Conservation (phyloP, 64 coral and sea anemone species). For the Pocillopora verrucosa region DNA sequence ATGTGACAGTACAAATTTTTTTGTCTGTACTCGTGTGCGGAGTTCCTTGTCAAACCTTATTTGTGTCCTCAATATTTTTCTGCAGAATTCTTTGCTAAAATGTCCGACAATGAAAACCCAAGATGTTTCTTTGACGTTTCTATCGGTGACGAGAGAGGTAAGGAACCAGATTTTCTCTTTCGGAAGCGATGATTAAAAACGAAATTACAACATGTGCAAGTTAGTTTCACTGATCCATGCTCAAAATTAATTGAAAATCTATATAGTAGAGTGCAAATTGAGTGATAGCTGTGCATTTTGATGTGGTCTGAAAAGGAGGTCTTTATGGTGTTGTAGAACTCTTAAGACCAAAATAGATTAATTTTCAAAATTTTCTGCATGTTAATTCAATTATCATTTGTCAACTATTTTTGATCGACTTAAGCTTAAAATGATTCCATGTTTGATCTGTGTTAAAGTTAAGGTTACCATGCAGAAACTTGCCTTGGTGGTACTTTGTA, state of each 20-base stretch:
- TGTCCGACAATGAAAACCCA: conserved; percentile 29
- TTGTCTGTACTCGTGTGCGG: not conserved
- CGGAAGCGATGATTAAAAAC: no score
- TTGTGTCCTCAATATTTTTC: not conserved
- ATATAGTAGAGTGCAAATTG: no score
- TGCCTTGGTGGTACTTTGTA: not conserved
- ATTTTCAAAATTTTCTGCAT: not conserved
- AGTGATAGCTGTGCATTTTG: no score
- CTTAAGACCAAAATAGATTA: not conserved
- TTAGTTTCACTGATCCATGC: not conserved
- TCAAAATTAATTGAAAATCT: not conserved
- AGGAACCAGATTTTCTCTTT: not conserved
- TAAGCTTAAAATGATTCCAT: no score
- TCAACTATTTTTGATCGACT: not conserved
- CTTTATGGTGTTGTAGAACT: no score
- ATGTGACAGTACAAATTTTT: not conserved
- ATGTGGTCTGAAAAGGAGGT: no score
- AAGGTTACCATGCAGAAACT: no score
- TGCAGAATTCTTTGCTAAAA: not conserved
- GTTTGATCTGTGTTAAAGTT: no score
- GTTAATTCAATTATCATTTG: not conserved
- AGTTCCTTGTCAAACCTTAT: not conserved
- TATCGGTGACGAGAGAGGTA: conserved; percentile 80
- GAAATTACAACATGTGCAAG: not conserved
- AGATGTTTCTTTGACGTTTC: conserved; percentile 85